Conservation (phyloP, 2,113 vertebrate genomes). For the Jacana jacana region DNA sequence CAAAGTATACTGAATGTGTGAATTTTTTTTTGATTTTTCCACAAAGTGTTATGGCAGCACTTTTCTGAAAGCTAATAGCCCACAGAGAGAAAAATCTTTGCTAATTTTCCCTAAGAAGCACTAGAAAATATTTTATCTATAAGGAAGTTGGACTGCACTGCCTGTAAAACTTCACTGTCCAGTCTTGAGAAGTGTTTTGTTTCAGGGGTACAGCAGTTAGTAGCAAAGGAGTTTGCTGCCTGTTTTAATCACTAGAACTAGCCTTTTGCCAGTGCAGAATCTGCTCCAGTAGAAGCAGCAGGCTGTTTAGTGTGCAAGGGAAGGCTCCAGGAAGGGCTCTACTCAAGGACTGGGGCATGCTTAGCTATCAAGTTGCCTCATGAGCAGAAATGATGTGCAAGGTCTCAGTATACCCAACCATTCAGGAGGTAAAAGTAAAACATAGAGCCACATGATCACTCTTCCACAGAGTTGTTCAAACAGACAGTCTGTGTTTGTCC, state of each 20-base stretch:
- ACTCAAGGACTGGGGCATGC: not conserved
- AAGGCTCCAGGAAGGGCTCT: not conserved
- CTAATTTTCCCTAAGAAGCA: not conserved
- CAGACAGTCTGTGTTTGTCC: not conserved
- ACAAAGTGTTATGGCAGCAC: not conserved
- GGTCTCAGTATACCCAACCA: not conserved
- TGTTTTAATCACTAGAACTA: not conserved
- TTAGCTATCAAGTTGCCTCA: not conserved
- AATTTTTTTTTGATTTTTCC: not conserved
- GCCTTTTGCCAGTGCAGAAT: not conserved
- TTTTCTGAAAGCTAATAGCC: not conserved
- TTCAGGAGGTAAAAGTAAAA: not conserved
- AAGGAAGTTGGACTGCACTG: not conserved
- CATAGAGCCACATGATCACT: not conserved
- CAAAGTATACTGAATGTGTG: not conserved
- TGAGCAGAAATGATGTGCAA: not conserved
- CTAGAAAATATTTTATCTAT: not conserved
- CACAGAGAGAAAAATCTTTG: not conserved
- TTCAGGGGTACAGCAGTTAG: not conserved
- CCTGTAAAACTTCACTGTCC: not conserved
- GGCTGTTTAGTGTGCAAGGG: not conserved
- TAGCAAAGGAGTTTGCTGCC: not conserved
- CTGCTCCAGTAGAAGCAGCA: not conserved
- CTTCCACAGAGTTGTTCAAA: not conserved
- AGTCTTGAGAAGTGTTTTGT: not conserved